These are phyloP conservation scores for Pemphigus obesinymphae DNA, from an alignment of 1,140 invertebrate genomes.

Conservation along the genomic window DNA sequence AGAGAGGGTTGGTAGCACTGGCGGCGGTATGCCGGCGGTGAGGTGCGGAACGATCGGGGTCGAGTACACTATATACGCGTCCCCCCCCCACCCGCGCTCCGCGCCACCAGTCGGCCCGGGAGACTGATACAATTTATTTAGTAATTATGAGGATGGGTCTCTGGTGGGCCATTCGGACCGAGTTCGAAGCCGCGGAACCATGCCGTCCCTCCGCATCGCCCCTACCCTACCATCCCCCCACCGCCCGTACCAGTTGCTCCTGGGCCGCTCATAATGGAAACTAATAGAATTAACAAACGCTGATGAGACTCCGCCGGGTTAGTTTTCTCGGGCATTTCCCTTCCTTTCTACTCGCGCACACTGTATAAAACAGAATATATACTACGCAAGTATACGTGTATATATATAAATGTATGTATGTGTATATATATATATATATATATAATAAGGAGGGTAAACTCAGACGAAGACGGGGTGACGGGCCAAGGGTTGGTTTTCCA, in stretches of 20 bases:
- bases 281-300: slow-evolving; percentile 44
- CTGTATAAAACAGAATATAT: no score
- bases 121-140: slow-evolving; percentile 44
- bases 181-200: slow-evolving; percentile 32
- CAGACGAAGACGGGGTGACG: neutral
- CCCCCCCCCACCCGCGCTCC: slow-evolving; percentile 15
- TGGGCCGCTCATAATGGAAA: slow-evolving; percentile 42
- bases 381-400: no score
- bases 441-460: neutral
- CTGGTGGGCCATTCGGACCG: slow-evolving; percentile 42
- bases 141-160: slow-evolving; percentile 44
- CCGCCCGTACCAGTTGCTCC: neutral
- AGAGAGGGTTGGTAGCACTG: neutral
- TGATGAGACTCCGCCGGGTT: slow-evolving; percentile 40
- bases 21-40: neutral
- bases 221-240: neutral
- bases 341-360: neutral
- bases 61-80: no score
- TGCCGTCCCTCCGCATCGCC: neutral
- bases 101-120: slow-evolving; percentile 27
- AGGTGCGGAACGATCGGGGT: neutral
- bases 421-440: no score
- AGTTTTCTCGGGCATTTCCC: slow-evolving; percentile 31
- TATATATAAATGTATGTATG: no score
- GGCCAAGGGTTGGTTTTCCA: slow-evolving; percentile 21